phyloP scores from a whole-genome alignment of 2,888 invertebrate species.

The Boloria euphrosyne region DNA sequence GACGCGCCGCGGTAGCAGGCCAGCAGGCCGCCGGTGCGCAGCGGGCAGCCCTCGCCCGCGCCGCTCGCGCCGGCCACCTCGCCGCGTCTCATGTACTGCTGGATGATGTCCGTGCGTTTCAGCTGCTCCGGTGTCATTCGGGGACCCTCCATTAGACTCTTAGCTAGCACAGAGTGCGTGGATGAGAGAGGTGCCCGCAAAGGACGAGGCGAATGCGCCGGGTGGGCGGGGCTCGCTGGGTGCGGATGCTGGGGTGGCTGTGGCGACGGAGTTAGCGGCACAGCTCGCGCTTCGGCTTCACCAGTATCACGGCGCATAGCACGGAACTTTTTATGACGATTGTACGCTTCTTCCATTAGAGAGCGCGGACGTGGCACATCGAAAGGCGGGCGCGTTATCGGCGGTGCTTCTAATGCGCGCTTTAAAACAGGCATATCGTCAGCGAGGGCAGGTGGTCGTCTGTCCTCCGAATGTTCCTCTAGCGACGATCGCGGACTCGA shows the following conservation, averaged over 20 bases:
- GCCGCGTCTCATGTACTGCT: conserved; percentile 94
- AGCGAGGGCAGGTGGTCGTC: conserved; percentile 82
- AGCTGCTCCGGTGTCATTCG: conserved; percentile 96
- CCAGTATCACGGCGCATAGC: conserved; percentile 91
- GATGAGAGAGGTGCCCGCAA: conserved; percentile 86
- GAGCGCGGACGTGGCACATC: conserved; percentile 87
- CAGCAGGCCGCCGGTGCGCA: conserved; percentile 63
- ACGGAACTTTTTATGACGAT: conserved; percentile 97
- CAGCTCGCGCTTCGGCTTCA: conserved; percentile 84
- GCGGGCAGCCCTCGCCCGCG: conserved; percentile 70
- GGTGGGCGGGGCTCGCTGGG: conserved; percentile 64
- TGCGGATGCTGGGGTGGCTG: conserved; percentile 80
- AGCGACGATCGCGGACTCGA: conserved; percentile 93
- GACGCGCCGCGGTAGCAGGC: conserved; percentile 67
- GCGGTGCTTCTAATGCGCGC: conserved; percentile 95
- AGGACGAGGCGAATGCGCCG: conserved; percentile 81
- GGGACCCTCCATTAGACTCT: conserved; percentile 95
- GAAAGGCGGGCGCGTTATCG: conserved; percentile 81
- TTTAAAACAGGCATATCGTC: conserved; percentile 97
- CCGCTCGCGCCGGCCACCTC: conserved; percentile 81
- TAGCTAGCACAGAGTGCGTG: conserved; percentile 94
- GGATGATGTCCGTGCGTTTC: conserved; percentile 95
- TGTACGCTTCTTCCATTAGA: conserved; percentile 96
- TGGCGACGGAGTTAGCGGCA: conserved; percentile 76
- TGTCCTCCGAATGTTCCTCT: conserved; percentile 88